A percentile compares a stretch with the other conserved stretches of the same genome.
Evolutionary conservation across 1,140 invertebrate species (phyloP).

Genomic region (Penaeus japonicus): DNA sequence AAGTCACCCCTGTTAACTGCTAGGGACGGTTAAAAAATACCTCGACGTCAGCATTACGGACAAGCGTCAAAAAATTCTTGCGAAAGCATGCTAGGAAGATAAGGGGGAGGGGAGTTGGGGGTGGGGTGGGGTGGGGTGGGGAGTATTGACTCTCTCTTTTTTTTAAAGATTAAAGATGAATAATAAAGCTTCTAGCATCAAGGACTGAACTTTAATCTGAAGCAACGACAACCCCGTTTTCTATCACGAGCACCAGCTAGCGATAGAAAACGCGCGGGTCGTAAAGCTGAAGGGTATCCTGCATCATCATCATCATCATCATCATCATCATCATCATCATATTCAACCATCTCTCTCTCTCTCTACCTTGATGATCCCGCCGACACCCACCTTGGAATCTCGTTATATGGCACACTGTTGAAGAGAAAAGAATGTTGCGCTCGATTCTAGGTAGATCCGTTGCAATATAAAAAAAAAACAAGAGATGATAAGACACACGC

Average conservation of each 20-base stretch:
- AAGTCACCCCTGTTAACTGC: too few species aligned
- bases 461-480: not conserved
- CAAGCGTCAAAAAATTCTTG: too few species aligned
- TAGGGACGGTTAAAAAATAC: too few species aligned
- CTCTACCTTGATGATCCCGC: constrained; percentile 29
- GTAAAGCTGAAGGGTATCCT: constrained; percentile 50
- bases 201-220: not conserved
- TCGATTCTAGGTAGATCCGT: constrained; percentile 6
- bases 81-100: too few species aligned
- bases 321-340: too few species aligned
- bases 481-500: not conserved
- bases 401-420: constrained; percentile 47
- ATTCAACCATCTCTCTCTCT: not conserved
- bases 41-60: too few species aligned
- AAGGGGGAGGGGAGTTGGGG: too few species aligned
- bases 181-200: not conserved
- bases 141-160: too few species aligned
- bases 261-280: constrained; percentile 26
- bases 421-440: constrained; percentile 44
- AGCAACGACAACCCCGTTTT: not conserved
- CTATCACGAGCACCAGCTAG: constrained; percentile 18
- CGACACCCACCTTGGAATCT: constrained; percentile 41
- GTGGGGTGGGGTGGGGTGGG: too few species aligned
- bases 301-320: not conserved
- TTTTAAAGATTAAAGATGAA: not conserved